A percentile compares a stretch with the other conserved stretches of the same genome.
Evolutionary conservation across 2,797 vertebrate species (phyloP).

Genomic region (Chaunax sp.): DNA sequence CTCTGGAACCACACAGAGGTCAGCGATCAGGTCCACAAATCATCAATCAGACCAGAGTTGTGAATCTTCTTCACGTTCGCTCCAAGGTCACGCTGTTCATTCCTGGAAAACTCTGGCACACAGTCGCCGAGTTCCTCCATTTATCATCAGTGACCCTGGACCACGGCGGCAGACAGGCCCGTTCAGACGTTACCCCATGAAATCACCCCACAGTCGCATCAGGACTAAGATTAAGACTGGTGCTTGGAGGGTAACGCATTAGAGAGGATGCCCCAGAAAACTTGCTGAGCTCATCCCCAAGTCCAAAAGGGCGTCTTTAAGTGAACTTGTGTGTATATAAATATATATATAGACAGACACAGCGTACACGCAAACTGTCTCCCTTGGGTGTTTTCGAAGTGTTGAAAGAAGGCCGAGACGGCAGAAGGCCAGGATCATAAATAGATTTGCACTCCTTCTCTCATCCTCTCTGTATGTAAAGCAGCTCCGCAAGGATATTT

Average conservation of each 20-base stretch:
- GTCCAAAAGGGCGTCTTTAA: constrained; percentile 46
- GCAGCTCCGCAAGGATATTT: constrained; percentile 13
- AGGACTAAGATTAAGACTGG: constrained; percentile 18
- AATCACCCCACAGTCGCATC: constrained; percentile 18
- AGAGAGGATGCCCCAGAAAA: constrained; percentile 63
- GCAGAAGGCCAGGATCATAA: constrained; percentile 46
- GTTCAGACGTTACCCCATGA: constrained; percentile 22
- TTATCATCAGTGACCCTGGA: constrained; percentile 58
- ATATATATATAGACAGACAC: constrained; percentile 25
- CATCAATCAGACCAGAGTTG: constrained; percentile 59
- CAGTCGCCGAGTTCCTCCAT: constrained; percentile 50
- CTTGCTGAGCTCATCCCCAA: constrained; percentile 44
- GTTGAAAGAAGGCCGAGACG: constrained; percentile 51
- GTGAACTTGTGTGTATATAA: constrained; percentile 31
- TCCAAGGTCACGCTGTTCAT: constrained; percentile 60
- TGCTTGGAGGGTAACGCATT: constrained; percentile 29
- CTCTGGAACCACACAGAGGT: constrained; percentile 23
- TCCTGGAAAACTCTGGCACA: constrained; percentile 44
- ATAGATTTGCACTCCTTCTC: constrained; percentile 32
- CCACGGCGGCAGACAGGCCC: constrained; percentile 45
- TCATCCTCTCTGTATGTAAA: constrained; percentile 6
- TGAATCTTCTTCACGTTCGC: constrained; percentile 32
- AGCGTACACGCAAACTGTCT: constrained; percentile 41
- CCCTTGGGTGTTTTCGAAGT: constrained; percentile 38
- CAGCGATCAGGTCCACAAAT: constrained; percentile 49